A percentile compares a stretch with the other conserved stretches of the same genome.
These are phyloP conservation scores for Nycteola revayana DNA, from an alignment of 2,888 invertebrate genomes.

Conservation along the genomic window DNA sequence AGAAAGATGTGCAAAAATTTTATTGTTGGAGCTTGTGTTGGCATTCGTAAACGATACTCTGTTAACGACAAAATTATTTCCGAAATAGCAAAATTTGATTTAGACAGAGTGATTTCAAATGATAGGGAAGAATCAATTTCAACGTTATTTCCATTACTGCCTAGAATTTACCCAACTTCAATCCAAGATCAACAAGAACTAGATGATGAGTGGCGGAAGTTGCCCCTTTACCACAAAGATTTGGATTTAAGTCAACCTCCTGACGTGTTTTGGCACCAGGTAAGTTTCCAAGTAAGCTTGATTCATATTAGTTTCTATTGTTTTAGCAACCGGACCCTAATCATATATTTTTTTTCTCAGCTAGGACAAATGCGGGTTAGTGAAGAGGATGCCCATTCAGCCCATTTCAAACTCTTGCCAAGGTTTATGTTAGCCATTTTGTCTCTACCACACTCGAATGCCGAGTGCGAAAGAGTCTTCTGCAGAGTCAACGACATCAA, in stretches of 20 bases:
- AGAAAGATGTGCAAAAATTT: constrained; percentile 1
- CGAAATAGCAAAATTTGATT: background rate
- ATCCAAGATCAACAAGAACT: constrained; percentile 4
- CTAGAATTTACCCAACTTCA: constrained; percentile 1
- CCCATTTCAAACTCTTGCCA: constrained; percentile 5
- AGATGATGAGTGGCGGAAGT: constrained; percentile 7
- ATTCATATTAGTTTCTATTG: constrained; percentile 2
- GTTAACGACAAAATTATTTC: background rate
- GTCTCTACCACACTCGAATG: constrained; percentile 10
- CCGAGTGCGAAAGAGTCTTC: constrained; percentile 7
- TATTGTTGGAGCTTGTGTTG: constrained; percentile 5
- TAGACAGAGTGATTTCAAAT: background rate
- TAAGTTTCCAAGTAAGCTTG: constrained; percentile 5
- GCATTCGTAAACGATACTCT: constrained; percentile 1
- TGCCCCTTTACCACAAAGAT: constrained; percentile 5
- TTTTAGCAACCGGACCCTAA: background rate
- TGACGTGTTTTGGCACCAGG: constrained; percentile 10
- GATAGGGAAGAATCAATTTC: background rate
- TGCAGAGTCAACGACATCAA: constrained; percentile 6
- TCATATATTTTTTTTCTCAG: constrained; percentile 3
- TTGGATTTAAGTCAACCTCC: constrained; percentile 7
- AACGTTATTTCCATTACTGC: background rate
- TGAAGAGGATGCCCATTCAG: background rate
- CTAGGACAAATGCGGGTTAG: constrained; percentile 3
- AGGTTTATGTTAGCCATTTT: constrained; percentile 9